These are phyloP conservation scores for Pseudomyrmex pallidus DNA, from an alignment of 1,140 invertebrate species.

Conservation along the genomic window DNA sequence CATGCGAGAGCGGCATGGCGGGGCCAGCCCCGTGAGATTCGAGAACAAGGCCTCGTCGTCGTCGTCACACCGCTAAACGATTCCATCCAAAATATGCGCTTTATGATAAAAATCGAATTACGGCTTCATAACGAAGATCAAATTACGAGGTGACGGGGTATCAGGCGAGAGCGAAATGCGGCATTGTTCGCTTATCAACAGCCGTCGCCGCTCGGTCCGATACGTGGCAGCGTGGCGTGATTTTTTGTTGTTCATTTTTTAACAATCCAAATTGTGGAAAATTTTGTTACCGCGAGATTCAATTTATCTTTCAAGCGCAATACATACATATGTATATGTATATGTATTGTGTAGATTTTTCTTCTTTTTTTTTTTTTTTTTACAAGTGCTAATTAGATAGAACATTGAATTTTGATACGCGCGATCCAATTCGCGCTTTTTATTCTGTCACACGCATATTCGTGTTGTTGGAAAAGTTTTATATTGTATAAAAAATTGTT, in stretches of 20 bases:
- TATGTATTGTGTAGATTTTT: background rate
- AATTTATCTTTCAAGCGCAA: constrained; percentile 17
- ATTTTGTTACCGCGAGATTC: constrained; percentile 19
- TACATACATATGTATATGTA: background rate
- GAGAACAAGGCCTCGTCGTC: constrained; percentile 31
- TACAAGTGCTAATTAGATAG: too few relatives aligned
- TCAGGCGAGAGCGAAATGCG: background rate
- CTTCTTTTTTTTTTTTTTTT: too few relatives aligned
- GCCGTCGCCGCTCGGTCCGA: background rate
- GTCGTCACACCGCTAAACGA: constrained; percentile 13
- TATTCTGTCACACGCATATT: background rate
- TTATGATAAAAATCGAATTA: constrained; percentile 37
- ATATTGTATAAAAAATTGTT: background rate
- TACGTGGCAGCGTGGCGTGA: background rate
- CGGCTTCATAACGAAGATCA: constrained; percentile 3
- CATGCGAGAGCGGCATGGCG: constrained; percentile 4
- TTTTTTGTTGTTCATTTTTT: background rate
- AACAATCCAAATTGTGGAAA: background rate
- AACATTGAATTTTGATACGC: background rate
- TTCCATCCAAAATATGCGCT: constrained; percentile 21
- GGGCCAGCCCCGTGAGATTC: constrained; percentile 37
- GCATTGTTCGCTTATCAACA: constrained; percentile 2
- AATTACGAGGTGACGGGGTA: background rate
- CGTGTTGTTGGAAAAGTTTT: background rate
- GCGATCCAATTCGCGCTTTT: constrained; percentile 5